Conservation (phyloP, 2,888 invertebrate species). For the Lepidocyrtinus sp. region DNA sequence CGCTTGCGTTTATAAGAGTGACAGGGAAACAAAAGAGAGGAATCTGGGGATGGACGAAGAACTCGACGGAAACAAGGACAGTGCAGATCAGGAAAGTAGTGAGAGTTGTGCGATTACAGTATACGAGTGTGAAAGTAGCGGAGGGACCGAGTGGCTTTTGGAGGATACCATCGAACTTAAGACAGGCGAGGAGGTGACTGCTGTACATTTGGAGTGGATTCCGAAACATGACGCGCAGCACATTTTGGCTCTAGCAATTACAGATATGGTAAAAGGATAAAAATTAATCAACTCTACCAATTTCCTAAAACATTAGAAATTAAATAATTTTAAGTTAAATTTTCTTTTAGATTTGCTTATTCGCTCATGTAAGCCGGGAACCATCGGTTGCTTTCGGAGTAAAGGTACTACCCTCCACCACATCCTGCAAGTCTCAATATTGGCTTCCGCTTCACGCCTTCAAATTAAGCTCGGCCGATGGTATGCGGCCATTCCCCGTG, state of each 20-base stretch:
- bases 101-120: slow-evolving; percentile 82
- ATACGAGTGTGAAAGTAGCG: slow-evolving; percentile 99
- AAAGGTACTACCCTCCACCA: slow-evolving; percentile 67
- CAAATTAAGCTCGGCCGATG: slow-evolving; percentile 91
- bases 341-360: slow-evolving; percentile 65
- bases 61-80: slow-evolving; percentile 25
- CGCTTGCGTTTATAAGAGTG: slow-evolving; percentile 97
- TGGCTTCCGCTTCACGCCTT: slow-evolving; percentile 70
- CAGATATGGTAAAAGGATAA: slow-evolving; percentile 80
- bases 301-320: neutral
- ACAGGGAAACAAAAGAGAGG: slow-evolving; percentile 73
- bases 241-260: slow-evolving; percentile 96
- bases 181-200: slow-evolving; percentile 72
- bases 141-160: slow-evolving; percentile 88
- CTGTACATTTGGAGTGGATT: slow-evolving; percentile 97
- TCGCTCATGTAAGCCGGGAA: slow-evolving; percentile 69
- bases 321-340: neutral
- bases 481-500: slow-evolving; percentile 96
- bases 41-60: slow-evolving; percentile 52
- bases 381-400: slow-evolving; percentile 69
- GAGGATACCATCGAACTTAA: slow-evolving; percentile 96
- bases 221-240: slow-evolving; percentile 99
- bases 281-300: neutral
- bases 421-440: slow-evolving; percentile 69
- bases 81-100: slow-evolving; percentile 61